Base-by-base conservation (phyloP, 2,888 invertebrate species). In the Latrodectus elegans region DNA sequence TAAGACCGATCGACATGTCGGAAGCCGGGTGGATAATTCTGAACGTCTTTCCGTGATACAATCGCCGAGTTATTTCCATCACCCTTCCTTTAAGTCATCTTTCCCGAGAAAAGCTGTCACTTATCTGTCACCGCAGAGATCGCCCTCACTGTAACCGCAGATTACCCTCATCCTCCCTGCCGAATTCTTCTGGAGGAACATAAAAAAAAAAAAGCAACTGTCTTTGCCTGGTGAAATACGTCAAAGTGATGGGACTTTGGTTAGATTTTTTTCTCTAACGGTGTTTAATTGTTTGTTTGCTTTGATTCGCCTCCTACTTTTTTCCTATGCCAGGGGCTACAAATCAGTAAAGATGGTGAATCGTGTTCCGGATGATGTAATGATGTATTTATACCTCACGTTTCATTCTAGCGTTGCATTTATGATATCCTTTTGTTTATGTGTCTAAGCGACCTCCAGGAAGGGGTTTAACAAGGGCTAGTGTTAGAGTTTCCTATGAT, bases 51-150 rank as follows among this genome's bases (percentile, higher is more conserved):
- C 55, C 65, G 80, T 60, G 84, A 84, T 84, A 84, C 84, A 84
- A 84, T 84, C 84, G 71, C 10, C 6, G n/a, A 74, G 84, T 84
- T 84, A 84, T 84, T 84, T 84, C 84, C 73, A 84, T 84, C 84
- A 67, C 72, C 73, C 60, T 71, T 76, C 83, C 76, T 76, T 65
- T 68, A 82, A 82, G 82, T 82, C 82, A 71, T 83, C 83, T 83
- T 60, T 64, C 83, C 76, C 15, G 15, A 55, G 78, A 78, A 60
- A 77, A 72, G 77, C 84, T 84, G 84, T 84, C 84, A 84, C 84
- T 78, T 84, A 84, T 78, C 84, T 84, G 84, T 84, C 84, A 84
- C 84, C 78, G 71, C 22, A 12, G 74, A 72, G 74, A 81, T 81
- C 52, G 74, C 67, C 72, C 38, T 55, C 53, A 51, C 67, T 70